Conservation (phyloP, 2,797 vertebrate species). For the Luscinia megarhynchos region DNA sequence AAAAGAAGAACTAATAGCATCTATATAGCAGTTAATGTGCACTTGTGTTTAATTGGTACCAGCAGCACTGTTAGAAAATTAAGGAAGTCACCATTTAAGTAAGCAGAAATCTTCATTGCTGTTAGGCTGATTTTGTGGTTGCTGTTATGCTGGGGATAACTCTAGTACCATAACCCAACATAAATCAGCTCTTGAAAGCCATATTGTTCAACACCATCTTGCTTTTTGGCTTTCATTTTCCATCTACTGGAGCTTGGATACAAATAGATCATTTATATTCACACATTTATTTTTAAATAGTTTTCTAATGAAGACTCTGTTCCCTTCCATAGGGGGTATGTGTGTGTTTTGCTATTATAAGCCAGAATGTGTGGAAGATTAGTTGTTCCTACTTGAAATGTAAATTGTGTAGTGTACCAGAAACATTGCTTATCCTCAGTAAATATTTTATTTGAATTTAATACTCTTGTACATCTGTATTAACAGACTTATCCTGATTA, state of each 20-base stretch:
- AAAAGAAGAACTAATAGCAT: conserved; percentile 48
- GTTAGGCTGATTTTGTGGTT: neutral
- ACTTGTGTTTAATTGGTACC: conserved; percentile 56
- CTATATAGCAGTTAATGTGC: conserved; percentile 39
- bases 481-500: conserved; percentile 41
- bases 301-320: conserved; percentile 72
- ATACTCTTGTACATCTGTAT: conserved; percentile 60
- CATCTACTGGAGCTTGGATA: conserved; percentile 53
- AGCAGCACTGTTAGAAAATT: conserved; percentile 45
- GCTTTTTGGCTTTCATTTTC: conserved; percentile 64
- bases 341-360: conserved; percentile 49
- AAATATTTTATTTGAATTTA: conserved; percentile 74
- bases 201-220: conserved; percentile 62
- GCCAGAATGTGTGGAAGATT: conserved; percentile 64
- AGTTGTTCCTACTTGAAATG: conserved; percentile 64
- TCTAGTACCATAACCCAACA: neutral
- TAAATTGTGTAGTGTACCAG: conserved; percentile 53
- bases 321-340: conserved; percentile 19
- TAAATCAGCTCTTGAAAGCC: conserved; percentile 62
- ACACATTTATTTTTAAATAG: conserved; percentile 70
- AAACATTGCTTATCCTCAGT: conserved; percentile 49
- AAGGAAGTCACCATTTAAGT: conserved; percentile 57
- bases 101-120: conserved; percentile 45
- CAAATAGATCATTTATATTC: conserved; percentile 76
- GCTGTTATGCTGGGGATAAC: conserved; percentile 1